Conservation (phyloP, 1,140 invertebrate species). For the Ruditapes philippinarum region DNA sequence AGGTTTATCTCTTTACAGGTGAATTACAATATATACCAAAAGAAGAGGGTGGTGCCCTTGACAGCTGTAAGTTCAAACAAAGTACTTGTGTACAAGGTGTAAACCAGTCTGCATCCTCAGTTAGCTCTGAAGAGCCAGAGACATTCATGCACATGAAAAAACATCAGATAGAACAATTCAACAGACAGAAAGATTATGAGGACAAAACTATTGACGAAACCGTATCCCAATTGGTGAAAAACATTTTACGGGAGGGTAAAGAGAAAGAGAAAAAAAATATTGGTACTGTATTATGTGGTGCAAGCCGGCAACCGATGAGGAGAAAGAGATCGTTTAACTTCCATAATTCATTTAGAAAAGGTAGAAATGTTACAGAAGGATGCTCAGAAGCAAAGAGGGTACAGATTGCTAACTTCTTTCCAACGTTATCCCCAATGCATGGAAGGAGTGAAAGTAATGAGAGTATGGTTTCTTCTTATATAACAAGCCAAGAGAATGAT, state of each 20-base stretch:
- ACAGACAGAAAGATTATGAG: neutral
- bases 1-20: neutral
- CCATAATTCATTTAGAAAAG: no score
- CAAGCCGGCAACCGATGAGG: neutral
- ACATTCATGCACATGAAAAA: constrained; percentile 49
- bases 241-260: constrained; percentile 42
- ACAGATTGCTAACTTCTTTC: constrained; percentile 36
- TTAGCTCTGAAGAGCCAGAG: constrained; percentile 8
- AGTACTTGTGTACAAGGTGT: neutral
- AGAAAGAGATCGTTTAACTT: neutral
- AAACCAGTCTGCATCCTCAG: neutral
- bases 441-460: neutral
- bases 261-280: constrained; percentile 17
- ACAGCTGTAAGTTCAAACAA: neutral
- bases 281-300: neutral
- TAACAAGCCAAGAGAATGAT: neutral
- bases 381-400: constrained; percentile 12
- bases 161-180: constrained; percentile 39
- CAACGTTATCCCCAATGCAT: neutral
- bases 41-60: neutral
- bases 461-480: neutral
- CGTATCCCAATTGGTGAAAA: constrained; percentile 38
- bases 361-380: neutral
- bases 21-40: neutral
- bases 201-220: constrained; percentile 51